Conservation (phyloP, 2,797 vertebrate genomes). For the Sebastes kiyomatsui region DNA sequence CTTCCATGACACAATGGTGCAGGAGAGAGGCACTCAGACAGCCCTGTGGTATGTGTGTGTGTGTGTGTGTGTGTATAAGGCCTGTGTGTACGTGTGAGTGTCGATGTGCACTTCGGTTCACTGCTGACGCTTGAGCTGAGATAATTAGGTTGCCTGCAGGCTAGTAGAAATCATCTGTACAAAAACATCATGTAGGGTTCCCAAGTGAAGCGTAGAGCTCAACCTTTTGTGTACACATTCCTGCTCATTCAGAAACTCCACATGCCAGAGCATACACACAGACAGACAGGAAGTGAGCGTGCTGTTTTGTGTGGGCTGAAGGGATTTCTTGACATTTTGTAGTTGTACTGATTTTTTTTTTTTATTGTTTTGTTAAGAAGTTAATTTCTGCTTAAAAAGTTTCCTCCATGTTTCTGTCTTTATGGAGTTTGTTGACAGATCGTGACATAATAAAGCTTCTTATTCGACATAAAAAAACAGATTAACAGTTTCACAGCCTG, state of each 20-base stretch:
- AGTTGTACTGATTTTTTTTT: background rate
- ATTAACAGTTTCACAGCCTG: background rate
- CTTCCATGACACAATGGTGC: constrained; percentile 70
- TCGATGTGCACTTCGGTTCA: constrained; percentile 65
- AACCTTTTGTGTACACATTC: constrained; percentile 78
- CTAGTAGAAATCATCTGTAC: constrained; percentile 78
- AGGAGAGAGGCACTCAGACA: constrained; percentile 61
- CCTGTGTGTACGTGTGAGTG: constrained; percentile 46
- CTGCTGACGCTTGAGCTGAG: constrained; percentile 70
- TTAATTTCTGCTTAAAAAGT: background rate
- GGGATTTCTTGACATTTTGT: constrained; percentile 61
- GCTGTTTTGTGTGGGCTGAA: constrained; percentile 52
- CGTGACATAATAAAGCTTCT: background rate
- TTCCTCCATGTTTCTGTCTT: background rate
- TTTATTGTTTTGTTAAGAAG: background rate
- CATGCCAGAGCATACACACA: constrained; percentile 62
- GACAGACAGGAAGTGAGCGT: constrained; percentile 64
- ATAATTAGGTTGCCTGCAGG: constrained; percentile 79
- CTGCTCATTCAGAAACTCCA: constrained; percentile 73
- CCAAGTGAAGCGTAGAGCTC: constrained; percentile 75
- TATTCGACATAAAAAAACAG: background rate
- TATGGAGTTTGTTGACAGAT: background rate
- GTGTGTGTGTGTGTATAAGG: background rate
- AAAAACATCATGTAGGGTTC: constrained; percentile 80
- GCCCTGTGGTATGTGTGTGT: constrained; percentile 40